Conservation (phyloP, 2,113 vertebrate genomes). For the Pangasianodon gigas region DNA sequence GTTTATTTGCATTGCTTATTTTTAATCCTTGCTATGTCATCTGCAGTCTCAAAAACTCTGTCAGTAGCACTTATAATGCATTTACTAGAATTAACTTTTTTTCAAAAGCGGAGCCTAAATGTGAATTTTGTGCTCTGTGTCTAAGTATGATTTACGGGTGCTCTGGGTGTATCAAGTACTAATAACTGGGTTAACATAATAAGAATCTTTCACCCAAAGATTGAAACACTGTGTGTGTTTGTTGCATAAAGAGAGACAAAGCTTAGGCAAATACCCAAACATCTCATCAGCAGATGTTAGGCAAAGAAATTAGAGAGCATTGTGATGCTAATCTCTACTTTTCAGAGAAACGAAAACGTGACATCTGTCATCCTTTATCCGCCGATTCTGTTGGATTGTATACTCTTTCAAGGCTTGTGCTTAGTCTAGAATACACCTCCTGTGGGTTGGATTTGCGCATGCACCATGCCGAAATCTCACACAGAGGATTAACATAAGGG, state of each 20-base stretch:
- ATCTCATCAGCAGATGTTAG: constrained; percentile 53
- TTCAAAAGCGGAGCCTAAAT: not conserved
- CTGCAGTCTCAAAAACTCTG: constrained; percentile 62
- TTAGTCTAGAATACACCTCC: constrained; percentile 14
- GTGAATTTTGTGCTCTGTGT: not conserved
- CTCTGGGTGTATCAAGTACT: constrained; percentile 72
- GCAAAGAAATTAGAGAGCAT: constrained; percentile 45
- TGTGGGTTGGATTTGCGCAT: constrained; percentile 46
- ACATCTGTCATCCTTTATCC: constrained; percentile 35
- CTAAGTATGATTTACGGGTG: constrained; percentile 46
- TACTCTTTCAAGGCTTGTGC: constrained; percentile 12
- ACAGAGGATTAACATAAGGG: constrained; percentile 42
- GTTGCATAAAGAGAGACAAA: constrained; percentile 45
- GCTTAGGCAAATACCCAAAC: constrained; percentile 45
- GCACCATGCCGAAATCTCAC: constrained; percentile 39
- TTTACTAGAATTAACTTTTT: not conserved
- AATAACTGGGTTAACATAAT: constrained; percentile 51
- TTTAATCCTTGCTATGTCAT: constrained; percentile 40
- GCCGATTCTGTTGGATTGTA: not conserved
- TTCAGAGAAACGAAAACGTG: constrained; percentile 10
- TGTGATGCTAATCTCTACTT: constrained; percentile 49
- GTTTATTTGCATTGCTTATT: constrained; percentile 44
- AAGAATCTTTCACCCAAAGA: constrained; percentile 32
- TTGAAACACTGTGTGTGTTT: constrained; percentile 46
- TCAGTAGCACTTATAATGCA: constrained; percentile 8